phyloP scores from a whole-genome alignment of 2,888 invertebrate genomes.

The Arrhopalites spinosus region DNA sequence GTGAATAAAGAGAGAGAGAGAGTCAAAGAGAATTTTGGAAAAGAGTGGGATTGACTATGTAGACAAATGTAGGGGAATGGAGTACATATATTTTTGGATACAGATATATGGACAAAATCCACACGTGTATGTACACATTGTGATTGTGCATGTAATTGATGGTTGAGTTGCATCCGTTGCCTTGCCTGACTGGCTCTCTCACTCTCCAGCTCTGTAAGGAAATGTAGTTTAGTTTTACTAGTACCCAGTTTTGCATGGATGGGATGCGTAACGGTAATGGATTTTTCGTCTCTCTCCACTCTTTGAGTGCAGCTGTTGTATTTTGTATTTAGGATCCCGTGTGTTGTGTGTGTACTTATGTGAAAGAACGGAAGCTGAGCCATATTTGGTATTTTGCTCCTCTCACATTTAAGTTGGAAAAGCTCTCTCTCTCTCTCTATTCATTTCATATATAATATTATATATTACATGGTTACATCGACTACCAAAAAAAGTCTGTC shows the following conservation, averaged over 20 bases:
- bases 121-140: too few relatives aligned
- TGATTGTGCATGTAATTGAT: neutral
- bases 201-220: too few relatives aligned
- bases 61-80: neutral
- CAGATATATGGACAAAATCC: too few relatives aligned
- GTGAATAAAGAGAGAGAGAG: too few relatives aligned
- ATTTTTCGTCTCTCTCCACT: neutral
- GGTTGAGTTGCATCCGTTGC: neutral
- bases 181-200: neutral
- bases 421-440: neutral
- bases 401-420: neutral
- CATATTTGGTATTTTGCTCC: neutral
- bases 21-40: too few relatives aligned
- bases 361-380: neutral
- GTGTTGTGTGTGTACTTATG: neutral
- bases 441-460: too few relatives aligned
- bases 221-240: neutral
- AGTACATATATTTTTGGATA: neutral
- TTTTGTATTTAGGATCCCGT: neutral
- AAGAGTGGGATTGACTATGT: neutral
- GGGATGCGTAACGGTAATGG: constrained; percentile 7
- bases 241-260: neutral
- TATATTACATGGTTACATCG: too few relatives aligned
- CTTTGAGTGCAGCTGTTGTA: neutral
- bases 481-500: too few relatives aligned